Percentiles rank a stretch among this genome's conserved stretches.
These are phyloP conservation scores for Heliangelus exortis DNA, from an alignment of 2,797 vertebrate genomes.

Conservation along the genomic window DNA sequence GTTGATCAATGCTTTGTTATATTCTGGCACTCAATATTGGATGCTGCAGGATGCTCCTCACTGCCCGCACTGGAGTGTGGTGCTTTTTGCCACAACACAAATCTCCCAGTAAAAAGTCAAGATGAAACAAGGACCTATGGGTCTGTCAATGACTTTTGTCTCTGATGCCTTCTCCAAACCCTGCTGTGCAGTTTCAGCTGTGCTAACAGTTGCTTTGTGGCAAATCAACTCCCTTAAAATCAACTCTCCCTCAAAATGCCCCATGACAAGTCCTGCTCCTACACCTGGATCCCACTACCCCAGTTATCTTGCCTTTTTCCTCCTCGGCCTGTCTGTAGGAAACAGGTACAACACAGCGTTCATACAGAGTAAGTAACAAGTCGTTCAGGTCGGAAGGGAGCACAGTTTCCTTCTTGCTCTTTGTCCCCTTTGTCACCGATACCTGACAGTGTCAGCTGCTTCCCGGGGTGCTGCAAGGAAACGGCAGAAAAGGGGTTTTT, in stretches of 20 bases:
- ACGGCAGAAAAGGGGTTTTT: no score
- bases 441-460: not conserved
- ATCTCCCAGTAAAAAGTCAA: not conserved
- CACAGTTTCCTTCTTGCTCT: not conserved
- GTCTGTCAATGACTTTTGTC: not conserved
- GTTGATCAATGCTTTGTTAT: not conserved
- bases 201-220: not conserved
- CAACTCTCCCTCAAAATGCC: not conserved
- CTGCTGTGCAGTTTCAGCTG: not conserved
- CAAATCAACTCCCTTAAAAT: not conserved
- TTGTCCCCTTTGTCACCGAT: no score
- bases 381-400: not conserved
- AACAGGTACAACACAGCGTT: not conserved
- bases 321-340: not conserved
- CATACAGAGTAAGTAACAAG: not conserved
- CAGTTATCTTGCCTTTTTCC: not conserved
- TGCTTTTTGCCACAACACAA: not conserved
- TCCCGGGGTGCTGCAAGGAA: not conserved
- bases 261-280: not conserved
- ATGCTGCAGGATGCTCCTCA: not conserved
- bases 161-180: not conserved
- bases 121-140: not conserved
- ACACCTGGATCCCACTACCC: not conserved
- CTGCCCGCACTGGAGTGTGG: rapidly evolving
- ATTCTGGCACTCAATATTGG: rapidly evolving